Evolutionary conservation across 2,888 invertebrate species (phyloP), one percentile per base, ranked within the genome.

Genomic region (Lagria hirta): DNA sequence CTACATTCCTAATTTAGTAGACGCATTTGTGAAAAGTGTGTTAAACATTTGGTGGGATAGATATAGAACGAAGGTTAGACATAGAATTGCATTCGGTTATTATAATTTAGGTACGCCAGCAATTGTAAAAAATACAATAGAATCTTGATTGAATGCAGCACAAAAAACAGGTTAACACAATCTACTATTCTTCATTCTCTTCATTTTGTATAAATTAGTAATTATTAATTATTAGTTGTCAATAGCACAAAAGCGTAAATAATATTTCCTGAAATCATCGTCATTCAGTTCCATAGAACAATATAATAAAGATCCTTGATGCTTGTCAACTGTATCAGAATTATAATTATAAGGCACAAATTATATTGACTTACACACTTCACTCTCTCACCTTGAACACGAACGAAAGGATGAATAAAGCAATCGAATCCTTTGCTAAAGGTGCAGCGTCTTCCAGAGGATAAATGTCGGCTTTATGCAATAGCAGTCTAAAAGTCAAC

Each of bases 251-350:
- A n/a, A n/a, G n/a, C n/a, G n/a, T n/a, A n/a, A 26, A 15, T 16
- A 8, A 12, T 11, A 34, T 14, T 42, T 42, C 35, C 28, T 42
- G 33, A 32, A 41, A 4, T 20, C 24, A 11, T 42, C 35, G 35
- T 27, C 42, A 42, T 16, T 26, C 15, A 34, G 28, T 42, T 33
- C 33, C 34, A 34, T 8, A n/a, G 12, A n/a, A 8, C 11, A 34
- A 10, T 8, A 38, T 15, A 29, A 38, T n/a, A 27, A 20, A 27
- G 10, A 27, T 28, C 43, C 43, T 43, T 43, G 43, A 17, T 6
- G 18, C 35, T 17, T 43, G 43, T 35, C 43, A 43, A 43, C 35
- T 43, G 29, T 28, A 42, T 43, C 43, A 43, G 22, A 27, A 40
- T 8, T 4, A 24, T 40, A 26, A 33, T 33, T 16, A 26, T 20